phyloP scores from a whole-genome alignment of 2,113 vertebrate species.

The Setophaga kirtlandii region DNA sequence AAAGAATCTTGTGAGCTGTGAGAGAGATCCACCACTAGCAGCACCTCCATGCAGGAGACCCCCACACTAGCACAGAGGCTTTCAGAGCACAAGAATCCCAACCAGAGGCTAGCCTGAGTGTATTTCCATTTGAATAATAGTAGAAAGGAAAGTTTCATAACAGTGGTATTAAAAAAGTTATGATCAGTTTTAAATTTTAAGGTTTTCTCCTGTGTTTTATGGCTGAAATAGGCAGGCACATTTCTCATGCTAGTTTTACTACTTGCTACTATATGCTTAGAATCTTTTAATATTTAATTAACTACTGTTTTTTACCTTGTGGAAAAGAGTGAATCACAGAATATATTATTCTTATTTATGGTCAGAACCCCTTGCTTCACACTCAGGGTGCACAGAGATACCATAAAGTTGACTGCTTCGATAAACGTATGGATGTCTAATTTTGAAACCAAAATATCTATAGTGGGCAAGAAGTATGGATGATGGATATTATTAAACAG shows the following conservation, averaged over 20 bases:
- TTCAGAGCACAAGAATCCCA: not conserved
- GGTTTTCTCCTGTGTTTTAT: not conserved
- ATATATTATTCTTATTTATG: not conserved
- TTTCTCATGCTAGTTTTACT: slow-evolving; percentile 11
- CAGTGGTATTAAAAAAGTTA: not conserved
- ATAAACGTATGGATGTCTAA: not conserved
- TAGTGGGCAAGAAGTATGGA: not conserved
- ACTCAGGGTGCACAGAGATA: not conserved
- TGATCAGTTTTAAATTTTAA: slow-evolving; percentile 8
- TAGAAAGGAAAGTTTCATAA: not conserved
- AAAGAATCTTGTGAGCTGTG: not conserved
- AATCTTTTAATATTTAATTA: not conserved
- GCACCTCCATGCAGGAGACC: not conserved
- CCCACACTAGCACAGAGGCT: not conserved
- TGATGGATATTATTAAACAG: not conserved
- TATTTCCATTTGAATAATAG: not conserved
- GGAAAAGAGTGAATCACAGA: not conserved
- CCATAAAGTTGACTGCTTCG: not conserved
- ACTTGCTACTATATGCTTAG: not conserved
- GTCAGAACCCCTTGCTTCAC: not conserved
- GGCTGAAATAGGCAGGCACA: not conserved
- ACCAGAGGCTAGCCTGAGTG: not conserved
- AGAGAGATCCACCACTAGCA: not conserved
- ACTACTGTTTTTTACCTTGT: not conserved
- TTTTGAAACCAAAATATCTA: not conserved